Percentiles rank a stretch among this genome's conserved stretches.
Evolutionary conservation across 2,797 vertebrate species (phyloP).

Genomic region (Mus caroli): DNA sequence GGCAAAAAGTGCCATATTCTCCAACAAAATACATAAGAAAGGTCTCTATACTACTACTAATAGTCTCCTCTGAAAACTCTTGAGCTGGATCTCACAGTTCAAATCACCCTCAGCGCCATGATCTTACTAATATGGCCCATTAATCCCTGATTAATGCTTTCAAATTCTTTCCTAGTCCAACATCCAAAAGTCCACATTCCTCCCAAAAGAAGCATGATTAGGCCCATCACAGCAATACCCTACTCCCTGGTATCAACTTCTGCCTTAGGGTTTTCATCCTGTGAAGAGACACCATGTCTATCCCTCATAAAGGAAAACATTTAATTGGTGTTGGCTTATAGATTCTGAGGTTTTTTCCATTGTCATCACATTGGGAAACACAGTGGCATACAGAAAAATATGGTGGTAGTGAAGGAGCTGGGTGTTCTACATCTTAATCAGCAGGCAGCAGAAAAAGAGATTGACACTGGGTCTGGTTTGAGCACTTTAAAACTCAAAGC

Average conservation of each 20-base stretch:
- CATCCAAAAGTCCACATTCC: background rate
- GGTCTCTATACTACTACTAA: background rate
- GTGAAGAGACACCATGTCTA: background rate
- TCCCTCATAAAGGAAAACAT: background rate
- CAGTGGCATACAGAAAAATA: background rate
- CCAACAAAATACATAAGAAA: background rate
- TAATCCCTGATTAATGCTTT: background rate
- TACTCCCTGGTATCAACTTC: background rate
- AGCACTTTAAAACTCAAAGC: background rate
- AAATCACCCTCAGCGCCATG: background rate
- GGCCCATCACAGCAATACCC: no score
- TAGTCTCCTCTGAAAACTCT: background rate
- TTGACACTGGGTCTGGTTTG: background rate
- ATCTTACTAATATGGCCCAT: background rate
- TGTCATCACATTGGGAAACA: background rate
- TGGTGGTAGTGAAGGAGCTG: background rate
- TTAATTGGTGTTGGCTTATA: background rate
- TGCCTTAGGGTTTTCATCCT: background rate
- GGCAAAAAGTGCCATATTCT: background rate
- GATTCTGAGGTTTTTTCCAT: background rate
- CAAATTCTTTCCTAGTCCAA: background rate
- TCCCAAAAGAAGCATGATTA: background rate
- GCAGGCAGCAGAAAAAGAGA: background rate
- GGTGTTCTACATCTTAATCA: background rate
- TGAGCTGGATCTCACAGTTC: background rate